Base-by-base conservation (phyloP, 2,888 invertebrate species). In the Quadroppia sp. region DNA sequence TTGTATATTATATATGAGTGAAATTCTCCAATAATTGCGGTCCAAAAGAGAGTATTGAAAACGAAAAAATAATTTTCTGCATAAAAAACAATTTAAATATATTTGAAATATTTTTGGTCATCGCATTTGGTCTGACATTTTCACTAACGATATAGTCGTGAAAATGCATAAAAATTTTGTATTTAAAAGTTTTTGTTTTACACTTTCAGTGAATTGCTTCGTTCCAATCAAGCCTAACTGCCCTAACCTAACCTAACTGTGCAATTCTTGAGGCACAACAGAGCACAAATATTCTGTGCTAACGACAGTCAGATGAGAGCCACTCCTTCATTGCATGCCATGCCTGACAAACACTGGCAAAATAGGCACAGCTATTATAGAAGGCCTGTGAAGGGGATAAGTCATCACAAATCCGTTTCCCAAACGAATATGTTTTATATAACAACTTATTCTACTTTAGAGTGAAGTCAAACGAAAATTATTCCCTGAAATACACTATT, bases 181-280 rank as follows among this genome's bases (percentile, higher is more conserved):
- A 53, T 53, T 53, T 53, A 45, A 45, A 45, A 45, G 45, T 45
- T 45, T 45, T 17, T 17, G n/a, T 13, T 2, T n/a, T 45, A 45
- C n/a, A 7, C 45, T n/a, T 17, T 45, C 13, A 45, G 45, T 17
- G 45, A 23, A 53, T 53, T 53, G 53, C 53, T 53, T 53, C 23
- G 23, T 53, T 53, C 53, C 53, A 53, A 53, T 53, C 53, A 53
- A 53, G 53, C 53, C 53, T 53, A 53, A 53, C 53, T 53, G 50
- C 53, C 53, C 53, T 53, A 53, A 53, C 20, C 3, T 53, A 20
- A 9, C 15, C 17, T n/a, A 13, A 50, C 50, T 53, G 53, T 53
- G 53, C 23, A 9, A 25, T 23, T 23, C n/a, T 20, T 20, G 53
- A n/a, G n/a, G n/a, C n/a, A n/a, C n/a, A n/a, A n/a, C n/a, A n/a